These are phyloP conservation scores for Meteorus colon DNA, from an alignment of 2,888 invertebrate species.

Conservation along the genomic window DNA sequence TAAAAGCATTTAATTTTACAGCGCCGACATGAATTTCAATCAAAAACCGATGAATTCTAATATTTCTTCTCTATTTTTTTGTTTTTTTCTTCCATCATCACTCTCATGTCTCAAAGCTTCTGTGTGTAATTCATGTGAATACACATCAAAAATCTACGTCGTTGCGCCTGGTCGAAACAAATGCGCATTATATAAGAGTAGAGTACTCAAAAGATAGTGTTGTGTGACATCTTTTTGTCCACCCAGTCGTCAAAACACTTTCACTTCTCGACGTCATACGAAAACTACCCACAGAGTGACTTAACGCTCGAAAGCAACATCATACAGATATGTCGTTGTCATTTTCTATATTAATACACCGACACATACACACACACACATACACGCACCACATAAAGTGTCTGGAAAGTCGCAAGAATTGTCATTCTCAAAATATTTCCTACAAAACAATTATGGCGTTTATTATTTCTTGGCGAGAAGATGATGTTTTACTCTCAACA, in stretches of 20 bases:
- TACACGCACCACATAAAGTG: not conserved
- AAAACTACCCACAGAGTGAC: not conserved
- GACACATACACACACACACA: not conserved
- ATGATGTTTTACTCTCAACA: not conserved
- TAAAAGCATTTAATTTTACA: constrained; percentile 50
- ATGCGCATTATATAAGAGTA: not conserved
- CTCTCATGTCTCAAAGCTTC: not conserved
- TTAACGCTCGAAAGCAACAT: not conserved
- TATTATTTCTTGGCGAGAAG: not conserved
- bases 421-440: not conserved
- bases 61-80: not conserved
- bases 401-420: not conserved
- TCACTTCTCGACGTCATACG: not conserved
- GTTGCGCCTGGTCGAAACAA: not conserved
- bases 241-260: constrained; percentile 9
- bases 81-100: not conserved
- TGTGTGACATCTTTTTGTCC: not conserved
- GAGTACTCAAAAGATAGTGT: not conserved
- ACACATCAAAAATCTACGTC: not conserved
- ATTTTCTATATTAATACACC: not conserved
- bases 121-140: not conserved
- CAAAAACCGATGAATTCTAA: not conserved
- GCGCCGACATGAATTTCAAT: constrained; percentile 11
- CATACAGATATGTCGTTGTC: not conserved
- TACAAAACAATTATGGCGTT: not conserved